Evolutionary conservation across 2,797 vertebrate species (phyloP).

Genomic region (Atherinosoma microstoma): DNA sequence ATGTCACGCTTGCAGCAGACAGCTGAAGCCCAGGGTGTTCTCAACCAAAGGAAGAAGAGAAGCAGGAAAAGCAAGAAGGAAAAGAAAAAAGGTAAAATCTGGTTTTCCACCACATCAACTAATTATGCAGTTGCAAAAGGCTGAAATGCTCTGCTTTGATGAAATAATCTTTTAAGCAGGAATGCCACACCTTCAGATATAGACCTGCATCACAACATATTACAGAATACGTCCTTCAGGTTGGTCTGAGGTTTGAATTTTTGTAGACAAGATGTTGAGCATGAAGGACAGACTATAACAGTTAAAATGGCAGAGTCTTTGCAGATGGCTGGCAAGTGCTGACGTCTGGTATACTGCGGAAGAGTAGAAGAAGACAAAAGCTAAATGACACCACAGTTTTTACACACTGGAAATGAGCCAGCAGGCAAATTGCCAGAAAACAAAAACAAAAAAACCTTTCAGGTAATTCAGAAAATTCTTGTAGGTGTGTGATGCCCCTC

Average conservation of each 20-base stretch:
- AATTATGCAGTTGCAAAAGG: not conserved
- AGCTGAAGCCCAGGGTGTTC: conserved; percentile 82
- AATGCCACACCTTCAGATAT: not conserved
- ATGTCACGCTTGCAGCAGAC: conserved; percentile 86
- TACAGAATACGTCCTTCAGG: not conserved
- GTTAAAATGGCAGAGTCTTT: not conserved
- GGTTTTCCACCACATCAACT: not conserved
- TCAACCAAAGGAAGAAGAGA: conserved; percentile 83
- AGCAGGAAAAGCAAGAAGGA: conserved; percentile 75
- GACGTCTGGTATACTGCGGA: not conserved
- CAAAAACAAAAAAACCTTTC: not conserved
- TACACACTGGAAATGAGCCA: conserved; percentile 8
- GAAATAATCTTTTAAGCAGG: not conserved
- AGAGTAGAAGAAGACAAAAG: not conserved
- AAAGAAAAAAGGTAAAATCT: conserved; percentile 72
- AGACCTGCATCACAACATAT: not conserved
- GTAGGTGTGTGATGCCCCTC: not conserved
- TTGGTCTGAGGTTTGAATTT: not conserved
- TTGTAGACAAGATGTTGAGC: not conserved
- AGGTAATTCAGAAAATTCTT: conserved; percentile 2
- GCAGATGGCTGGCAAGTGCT: not conserved
- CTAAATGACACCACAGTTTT: not conserved
- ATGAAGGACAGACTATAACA: not conserved
- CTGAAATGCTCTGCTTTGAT: not conserved
- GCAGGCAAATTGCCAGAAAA: conserved; percentile 2